Conservation (phyloP, 2,113 vertebrate species). For the Rhipidura dahli region DNA sequence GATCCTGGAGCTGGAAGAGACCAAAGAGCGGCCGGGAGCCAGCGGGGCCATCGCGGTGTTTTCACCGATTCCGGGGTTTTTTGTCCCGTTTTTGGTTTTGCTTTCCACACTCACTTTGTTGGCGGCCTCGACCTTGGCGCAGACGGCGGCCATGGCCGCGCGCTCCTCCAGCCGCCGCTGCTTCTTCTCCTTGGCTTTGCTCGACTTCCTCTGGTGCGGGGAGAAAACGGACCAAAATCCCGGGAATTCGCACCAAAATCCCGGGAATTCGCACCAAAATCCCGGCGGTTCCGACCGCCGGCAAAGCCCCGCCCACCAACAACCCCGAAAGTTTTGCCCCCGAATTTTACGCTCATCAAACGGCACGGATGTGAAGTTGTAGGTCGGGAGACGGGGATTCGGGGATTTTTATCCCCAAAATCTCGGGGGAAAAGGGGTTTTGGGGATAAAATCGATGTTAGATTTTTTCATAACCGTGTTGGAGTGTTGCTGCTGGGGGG, state of each 20-base stretch:
- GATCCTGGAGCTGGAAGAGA: conserved; percentile 83
- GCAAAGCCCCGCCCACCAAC: fast-evolving
- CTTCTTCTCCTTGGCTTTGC: conserved; percentile 93
- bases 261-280: background rate
- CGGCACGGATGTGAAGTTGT: fast-evolving
- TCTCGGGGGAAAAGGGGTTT: fast-evolving
- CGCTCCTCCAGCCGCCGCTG: conserved; percentile 88
- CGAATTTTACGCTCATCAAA: fast-evolving
- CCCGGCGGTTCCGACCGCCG: fast-evolving
- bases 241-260: fast-evolving
- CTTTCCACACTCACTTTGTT: conserved; percentile 82
- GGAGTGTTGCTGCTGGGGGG: fast-evolving
- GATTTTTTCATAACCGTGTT: fast-evolving
- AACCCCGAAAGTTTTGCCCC: fast-evolving
- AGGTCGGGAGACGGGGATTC: too few relatives aligned
- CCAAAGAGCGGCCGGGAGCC: background rate
- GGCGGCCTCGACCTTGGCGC: conserved; percentile 90
- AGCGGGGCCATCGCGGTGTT: background rate
- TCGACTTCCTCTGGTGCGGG: conserved; percentile 85
- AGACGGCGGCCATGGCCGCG: conserved; percentile 91
- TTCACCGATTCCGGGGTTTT: fast-evolving
- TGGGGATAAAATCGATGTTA: fast-evolving
- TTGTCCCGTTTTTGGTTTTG: fast-evolving
- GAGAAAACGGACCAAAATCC: background rate
- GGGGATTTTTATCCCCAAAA: too few relatives aligned